Percentiles rank a stretch among this genome's conserved stretches.
Conservation (phyloP, 2,113 vertebrate species). For the Pleuronectes platessa region DNA sequence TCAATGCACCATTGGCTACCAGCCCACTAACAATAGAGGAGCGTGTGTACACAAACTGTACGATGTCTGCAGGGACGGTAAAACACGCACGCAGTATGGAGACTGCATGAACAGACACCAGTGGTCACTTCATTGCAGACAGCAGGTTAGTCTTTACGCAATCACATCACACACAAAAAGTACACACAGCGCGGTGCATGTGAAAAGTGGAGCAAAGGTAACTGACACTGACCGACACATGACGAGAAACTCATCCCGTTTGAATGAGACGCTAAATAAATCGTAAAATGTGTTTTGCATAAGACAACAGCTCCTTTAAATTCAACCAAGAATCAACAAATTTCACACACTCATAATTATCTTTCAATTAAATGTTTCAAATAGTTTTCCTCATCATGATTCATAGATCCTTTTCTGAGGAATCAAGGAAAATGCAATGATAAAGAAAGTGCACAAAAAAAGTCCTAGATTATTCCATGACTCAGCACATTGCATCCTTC, state of each 20-base stretch:
- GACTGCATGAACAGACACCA: constrained; percentile 82
- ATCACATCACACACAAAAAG: constrained; percentile 22
- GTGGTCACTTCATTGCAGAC: constrained; percentile 86
- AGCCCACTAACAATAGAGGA: constrained; percentile 42
- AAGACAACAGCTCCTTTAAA: no score
- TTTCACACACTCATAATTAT: no score
- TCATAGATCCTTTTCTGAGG: no score
- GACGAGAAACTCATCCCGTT: constrained; percentile 23
- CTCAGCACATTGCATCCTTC: no score
- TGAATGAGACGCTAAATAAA: neutral
- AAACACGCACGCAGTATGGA: constrained; percentile 85
- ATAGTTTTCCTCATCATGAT: no score
- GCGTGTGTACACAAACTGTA: constrained; percentile 77
- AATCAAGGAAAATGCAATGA: no score
- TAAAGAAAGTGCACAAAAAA: no score
- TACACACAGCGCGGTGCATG: neutral
- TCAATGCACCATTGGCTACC: constrained; percentile 83
- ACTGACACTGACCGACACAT: constrained; percentile 7
- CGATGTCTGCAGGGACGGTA: constrained; percentile 80
- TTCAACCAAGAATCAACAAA: no score
- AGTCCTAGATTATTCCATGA: no score
- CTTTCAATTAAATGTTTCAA: no score
- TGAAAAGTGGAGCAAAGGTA: constrained; percentile 56
- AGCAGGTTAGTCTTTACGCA: constrained; percentile 79
- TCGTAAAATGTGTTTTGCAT: no score